phyloP scores from a whole-genome alignment of 2,888 invertebrate species.

The Microctonus brassicae region DNA sequence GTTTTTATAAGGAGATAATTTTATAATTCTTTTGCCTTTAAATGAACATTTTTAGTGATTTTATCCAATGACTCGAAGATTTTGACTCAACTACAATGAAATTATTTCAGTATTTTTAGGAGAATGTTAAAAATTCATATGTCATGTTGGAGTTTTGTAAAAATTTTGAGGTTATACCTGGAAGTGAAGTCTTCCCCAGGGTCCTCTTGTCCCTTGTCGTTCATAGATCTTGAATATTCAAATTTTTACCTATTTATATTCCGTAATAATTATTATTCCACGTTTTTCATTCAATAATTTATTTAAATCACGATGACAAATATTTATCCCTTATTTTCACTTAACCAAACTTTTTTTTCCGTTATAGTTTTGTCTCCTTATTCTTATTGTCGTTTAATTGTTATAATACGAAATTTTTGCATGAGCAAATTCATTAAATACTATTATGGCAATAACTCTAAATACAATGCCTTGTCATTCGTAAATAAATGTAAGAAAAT shows the following conservation, averaged over 20 bases:
- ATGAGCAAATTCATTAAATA: no score
- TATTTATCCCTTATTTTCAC: not conserved
- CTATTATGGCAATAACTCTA: no score
- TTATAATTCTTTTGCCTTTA: no score
- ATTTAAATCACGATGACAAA: not conserved
- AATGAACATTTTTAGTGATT: no score
- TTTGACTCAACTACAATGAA: not conserved
- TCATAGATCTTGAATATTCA: constrained; percentile 66
- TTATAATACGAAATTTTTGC: no score
- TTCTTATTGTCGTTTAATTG: no score
- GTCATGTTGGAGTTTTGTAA: not conserved
- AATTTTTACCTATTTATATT: constrained; percentile 51
- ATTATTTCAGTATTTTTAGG: not conserved
- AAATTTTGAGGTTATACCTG: constrained; percentile 54
- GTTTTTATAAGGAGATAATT: not conserved
- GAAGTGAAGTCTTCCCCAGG: constrained; percentile 68
- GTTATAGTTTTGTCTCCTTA: not conserved
- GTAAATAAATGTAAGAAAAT: no score
- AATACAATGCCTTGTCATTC: no score
- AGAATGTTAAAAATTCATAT: not conserved
- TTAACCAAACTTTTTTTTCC: not conserved
- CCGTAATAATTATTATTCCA: not conserved
- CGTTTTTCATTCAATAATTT: not conserved
- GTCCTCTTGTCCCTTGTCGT: constrained; percentile 67
- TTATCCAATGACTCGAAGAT: not conserved